These are phyloP conservation scores for Diabrotica balteata DNA, from an alignment of 2,888 invertebrate species.

Conservation along the genomic window DNA sequence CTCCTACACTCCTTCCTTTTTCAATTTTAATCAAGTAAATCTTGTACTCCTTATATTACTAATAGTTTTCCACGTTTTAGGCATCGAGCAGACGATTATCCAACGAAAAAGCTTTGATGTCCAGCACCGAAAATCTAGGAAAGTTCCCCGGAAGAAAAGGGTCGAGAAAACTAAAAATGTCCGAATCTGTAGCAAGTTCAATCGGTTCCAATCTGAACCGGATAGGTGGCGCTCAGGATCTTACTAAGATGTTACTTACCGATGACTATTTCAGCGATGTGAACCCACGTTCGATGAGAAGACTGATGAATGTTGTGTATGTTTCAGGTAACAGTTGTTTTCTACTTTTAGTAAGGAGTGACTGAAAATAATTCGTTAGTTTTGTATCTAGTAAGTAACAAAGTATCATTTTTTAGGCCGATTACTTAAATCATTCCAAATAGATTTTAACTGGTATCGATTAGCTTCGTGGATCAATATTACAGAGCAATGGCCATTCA, in stretches of 20 bases:
- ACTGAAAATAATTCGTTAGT: too few species aligned
- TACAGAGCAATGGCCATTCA: slow-evolving; percentile 98
- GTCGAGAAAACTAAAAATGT: slow-evolving; percentile 79
- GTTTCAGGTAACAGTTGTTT: slow-evolving; percentile 75
- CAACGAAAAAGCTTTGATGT: slow-evolving; percentile 81
- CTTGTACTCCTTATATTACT: too few species aligned
- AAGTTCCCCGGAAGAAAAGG: slow-evolving; percentile 62
- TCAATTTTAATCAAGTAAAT: too few species aligned
- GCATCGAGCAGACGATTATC: slow-evolving; percentile 80
- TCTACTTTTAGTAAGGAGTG: background rate
- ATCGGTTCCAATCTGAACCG: slow-evolving; percentile 88
- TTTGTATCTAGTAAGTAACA: too few species aligned
- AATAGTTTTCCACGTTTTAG: slow-evolving; percentile 49
- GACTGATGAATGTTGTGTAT: slow-evolving; percentile 96
- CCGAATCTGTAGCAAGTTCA: slow-evolving; percentile 90
- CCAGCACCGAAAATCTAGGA: slow-evolving; percentile 81
- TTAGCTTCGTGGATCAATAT: slow-evolving; percentile 98
- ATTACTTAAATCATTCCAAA: slow-evolving; percentile 95
- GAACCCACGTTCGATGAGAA: slow-evolving; percentile 94
- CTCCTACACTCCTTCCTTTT: too few species aligned
- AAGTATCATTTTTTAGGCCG: slow-evolving; percentile 69
- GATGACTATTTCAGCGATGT: slow-evolving; percentile 99
- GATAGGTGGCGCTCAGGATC: slow-evolving; percentile 71
- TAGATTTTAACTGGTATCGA: slow-evolving; percentile 97
- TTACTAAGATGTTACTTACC: slow-evolving; percentile 84